phyloP scores from a whole-genome alignment of 2,797 vertebrate species.

The Darevskia mixta region DNA sequence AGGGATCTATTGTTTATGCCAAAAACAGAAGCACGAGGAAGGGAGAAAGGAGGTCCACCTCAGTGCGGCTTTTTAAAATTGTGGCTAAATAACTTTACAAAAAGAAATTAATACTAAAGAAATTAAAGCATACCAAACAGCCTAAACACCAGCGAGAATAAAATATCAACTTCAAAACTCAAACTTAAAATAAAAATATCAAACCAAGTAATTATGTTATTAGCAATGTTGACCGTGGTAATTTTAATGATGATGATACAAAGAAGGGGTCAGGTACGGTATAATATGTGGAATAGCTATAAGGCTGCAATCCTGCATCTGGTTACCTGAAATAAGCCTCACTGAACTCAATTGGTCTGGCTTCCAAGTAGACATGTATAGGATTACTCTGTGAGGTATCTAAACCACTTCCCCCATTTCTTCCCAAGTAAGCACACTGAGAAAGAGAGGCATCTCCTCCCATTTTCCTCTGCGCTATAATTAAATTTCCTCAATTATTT shows the following conservation, averaged over 20 bases:
- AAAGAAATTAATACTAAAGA: too few species aligned
- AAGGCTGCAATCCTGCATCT: background rate
- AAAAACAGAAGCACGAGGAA: too few species aligned
- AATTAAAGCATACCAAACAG: too few species aligned
- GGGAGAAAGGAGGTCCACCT: too few species aligned
- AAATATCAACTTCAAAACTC: too few species aligned
- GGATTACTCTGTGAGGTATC: background rate
- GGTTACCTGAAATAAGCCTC: background rate
- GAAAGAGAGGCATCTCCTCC: background rate
- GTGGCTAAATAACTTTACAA: too few species aligned
- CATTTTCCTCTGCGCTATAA: background rate
- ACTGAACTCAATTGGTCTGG: too few species aligned
- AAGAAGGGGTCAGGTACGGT: background rate
- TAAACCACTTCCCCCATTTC: background rate
- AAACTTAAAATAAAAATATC: too few species aligned
- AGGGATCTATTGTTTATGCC: too few species aligned
- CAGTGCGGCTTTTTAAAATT: too few species aligned
- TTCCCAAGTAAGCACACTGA: background rate
- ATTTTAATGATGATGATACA: background rate
- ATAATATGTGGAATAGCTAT: background rate
- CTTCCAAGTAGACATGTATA: background rate
- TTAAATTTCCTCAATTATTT: slow-evolving; percentile 14
- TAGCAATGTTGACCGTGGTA: background rate
- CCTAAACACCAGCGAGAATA: too few species aligned
- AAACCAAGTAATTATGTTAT: too few species aligned